Evolutionary conservation across 2,113 vertebrate genomes (phyloP), one percentile per base, ranked within the genome.

Genomic region (Gymnarchus niloticus): DNA sequence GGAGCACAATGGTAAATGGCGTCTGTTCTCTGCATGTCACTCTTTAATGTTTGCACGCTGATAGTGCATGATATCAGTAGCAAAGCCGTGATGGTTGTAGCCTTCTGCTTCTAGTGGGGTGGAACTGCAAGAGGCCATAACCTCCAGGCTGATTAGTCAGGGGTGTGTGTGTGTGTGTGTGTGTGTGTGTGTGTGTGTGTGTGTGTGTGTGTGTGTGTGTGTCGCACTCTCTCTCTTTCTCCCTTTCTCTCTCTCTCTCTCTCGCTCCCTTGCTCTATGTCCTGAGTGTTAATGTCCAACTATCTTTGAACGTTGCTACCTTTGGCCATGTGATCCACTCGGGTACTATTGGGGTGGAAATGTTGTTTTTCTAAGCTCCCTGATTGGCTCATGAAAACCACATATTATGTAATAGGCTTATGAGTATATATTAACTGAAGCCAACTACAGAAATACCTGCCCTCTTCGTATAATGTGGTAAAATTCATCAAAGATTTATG

Each of bases 221-320:
- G 8, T n/a, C n/a, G n/a, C n/a, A 37, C 37, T 6, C 19, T 28
- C 23, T 41, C 3, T 33, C 69, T 23, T 21, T 21, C 46, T 80
- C 86, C 87, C 88, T 90, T 86, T 90, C 88, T 33, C 65, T 33
- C 65, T 17, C 28, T 73, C 65, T 48, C 19, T n/a, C 5, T 59
- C 81, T 83, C 19, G 6, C 46, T 86, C 84, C 81, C 56, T 81
- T 83, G 84, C 69, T 69, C 80, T n/a, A n/a, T n/a, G n/a, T n/a
- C n/a, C n/a, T n/a, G n/a, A n/a, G n/a, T n/a, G n/a, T n/a, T n/a
- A n/a, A n/a, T n/a, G n/a, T n/a, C n/a, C n/a, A n/a, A n/a, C n/a
- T n/a, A 25, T 49, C 80, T 52, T 82, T 19, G 1, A 23, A 17
- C 23, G n/a, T 25, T 21, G 12, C 51, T 82, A 54, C 23, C n/a